Base-by-base conservation (phyloP, 1,140 invertebrate genomes). In the Pomacea maculata region DNA sequence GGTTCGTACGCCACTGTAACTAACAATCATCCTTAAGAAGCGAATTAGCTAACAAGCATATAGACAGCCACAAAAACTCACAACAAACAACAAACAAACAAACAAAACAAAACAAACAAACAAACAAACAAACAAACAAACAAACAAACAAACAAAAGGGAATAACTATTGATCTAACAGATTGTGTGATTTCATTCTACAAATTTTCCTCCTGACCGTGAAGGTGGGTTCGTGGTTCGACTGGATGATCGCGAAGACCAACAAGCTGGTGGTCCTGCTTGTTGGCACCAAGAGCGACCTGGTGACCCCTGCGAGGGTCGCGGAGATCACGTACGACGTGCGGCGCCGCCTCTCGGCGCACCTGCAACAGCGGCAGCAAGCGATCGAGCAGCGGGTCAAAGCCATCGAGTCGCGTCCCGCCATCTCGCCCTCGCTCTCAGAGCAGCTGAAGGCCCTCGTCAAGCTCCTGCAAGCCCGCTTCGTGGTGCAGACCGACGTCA, bases 221-320 rank as follows among this genome's bases (percentile, higher is more conserved):
- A 14, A 78, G 76, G 77, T 91, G 19, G 88, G 88, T 6, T 86
- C 83, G 0, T 91, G 89, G 89, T 86, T 91, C 72, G 88, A 90
- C 74, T 89, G 88, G 88, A 87, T 91, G 86, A 87, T 90, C 34
- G 85, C 88, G 8, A 88, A 88, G 80, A 88, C 84, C 52, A 90
- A 91, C 80, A 87, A 87, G 71, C 74, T 90, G 14, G 85, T 87
- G 10, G 85, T 88, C 4, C 61, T 91, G 8, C 78, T 89, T 15
- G 88, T 90, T 14, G 90, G 87, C 64, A 91, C 90, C 4, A 87
- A 90, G 54, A 78, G 84, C 34, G 90, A 91, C 78, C 80, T 78
- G 57, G 72, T 90, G 19, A 81, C 80, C 57, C 14, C 71, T 21
- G 75, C 65, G 25, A 54, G 78, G 17, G 29, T 52, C 15, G 85